Percentiles rank a stretch among this genome's conserved stretches.
These are phyloP conservation scores for Tinea trinotella DNA, from an alignment of 2,888 invertebrate species.

Conservation along the genomic window DNA sequence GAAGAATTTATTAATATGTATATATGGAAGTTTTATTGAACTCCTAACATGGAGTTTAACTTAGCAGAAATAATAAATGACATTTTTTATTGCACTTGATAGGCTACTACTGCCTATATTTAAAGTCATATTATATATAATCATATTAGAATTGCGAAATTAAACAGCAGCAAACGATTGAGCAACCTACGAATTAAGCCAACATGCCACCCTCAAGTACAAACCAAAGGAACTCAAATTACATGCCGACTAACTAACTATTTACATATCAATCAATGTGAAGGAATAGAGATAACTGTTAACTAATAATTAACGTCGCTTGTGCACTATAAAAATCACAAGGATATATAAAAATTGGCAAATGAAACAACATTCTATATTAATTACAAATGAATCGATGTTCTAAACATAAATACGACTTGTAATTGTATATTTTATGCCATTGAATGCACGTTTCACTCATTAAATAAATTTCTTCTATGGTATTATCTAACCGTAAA, in stretches of 20 bases:
- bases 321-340: neutral
- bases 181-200: neutral
- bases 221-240: neutral
- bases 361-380: neutral
- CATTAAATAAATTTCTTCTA: neutral
- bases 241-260: constrained; percentile 4
- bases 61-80: neutral
- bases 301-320: neutral
- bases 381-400: neutral
- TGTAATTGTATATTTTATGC: neutral
- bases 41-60: neutral
- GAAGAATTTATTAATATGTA: neutral
- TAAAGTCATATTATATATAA: neutral
- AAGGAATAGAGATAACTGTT: neutral
- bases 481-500: neutral
- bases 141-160: neutral
- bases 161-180: neutral
- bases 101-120: neutral
- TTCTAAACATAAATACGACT: neutral
- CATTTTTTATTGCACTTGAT: neutral
- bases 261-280: constrained; percentile 11
- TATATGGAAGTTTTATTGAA: neutral
- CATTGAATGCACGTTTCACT: neutral
- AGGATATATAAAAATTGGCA: neutral
- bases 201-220: neutral